These are phyloP conservation scores for Holcopasites calliopsidis DNA, from an alignment of 1,140 invertebrate species.

Conservation along the genomic window DNA sequence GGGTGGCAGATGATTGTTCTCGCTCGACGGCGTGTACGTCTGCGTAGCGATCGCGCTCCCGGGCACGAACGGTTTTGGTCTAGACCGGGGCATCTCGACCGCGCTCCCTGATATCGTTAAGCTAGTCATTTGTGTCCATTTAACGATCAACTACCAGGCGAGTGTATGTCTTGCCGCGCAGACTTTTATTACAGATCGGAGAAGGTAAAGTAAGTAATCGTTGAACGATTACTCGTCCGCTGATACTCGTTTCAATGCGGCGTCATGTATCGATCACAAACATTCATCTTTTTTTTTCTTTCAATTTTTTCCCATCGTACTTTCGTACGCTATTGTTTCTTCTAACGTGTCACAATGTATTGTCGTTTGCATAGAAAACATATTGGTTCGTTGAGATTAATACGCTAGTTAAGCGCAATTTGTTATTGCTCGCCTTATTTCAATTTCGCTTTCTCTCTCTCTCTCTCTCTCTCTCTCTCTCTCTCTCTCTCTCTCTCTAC, in stretches of 20 bases:
- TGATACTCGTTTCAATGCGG: not conserved
- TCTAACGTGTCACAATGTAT: slow-evolving; percentile 10
- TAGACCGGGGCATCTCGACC: slow-evolving; percentile 75
- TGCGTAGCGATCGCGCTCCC: slow-evolving; percentile 71
- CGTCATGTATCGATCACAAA: not conserved
- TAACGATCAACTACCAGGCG: slow-evolving; percentile 20
- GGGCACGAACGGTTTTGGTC: slow-evolving; percentile 71
- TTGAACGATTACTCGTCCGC: not conserved
- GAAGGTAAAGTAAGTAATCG: not conserved
- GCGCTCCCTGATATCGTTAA: slow-evolving; percentile 59
- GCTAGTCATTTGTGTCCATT: slow-evolving; percentile 68
- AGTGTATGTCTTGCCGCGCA: not conserved
- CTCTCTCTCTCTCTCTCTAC: too few species aligned
- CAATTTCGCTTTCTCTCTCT: not conserved
- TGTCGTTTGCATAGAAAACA: slow-evolving; percentile 41
- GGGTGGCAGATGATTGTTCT: slow-evolving; percentile 75
- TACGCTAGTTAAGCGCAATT: not conserved
- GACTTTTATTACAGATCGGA: not conserved
- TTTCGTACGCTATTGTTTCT: not conserved
- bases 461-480: not conserved
- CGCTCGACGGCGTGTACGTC: slow-evolving; percentile 68
- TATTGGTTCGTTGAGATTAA: slow-evolving; percentile 31
- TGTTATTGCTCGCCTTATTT: not conserved
- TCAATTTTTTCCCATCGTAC: not conserved
- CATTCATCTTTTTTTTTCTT: not conserved